Conservation (phyloP, 2,888 invertebrate genomes). For the Oligia strigilis region DNA sequence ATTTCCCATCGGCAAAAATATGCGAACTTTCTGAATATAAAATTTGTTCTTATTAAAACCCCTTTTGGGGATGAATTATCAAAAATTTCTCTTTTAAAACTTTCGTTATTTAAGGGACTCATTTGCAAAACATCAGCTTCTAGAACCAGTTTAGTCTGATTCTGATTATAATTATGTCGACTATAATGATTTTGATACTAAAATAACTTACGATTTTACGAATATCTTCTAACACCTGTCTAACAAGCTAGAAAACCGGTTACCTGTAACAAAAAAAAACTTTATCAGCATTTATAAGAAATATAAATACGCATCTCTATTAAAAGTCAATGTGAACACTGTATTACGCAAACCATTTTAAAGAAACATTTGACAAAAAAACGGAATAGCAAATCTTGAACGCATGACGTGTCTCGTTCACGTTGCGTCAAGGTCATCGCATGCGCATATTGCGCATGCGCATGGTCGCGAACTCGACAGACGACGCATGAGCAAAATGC, state of each 20-base stretch:
- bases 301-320: slow-evolving; percentile 36
- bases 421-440: slow-evolving; percentile 46
- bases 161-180: too few relatives aligned
- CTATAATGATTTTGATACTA: too few relatives aligned
- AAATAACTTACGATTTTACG: slow-evolving; percentile 21
- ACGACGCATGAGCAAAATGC: slow-evolving; percentile 31
- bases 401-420: slow-evolving; percentile 45
- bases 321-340: slow-evolving; percentile 22
- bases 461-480: slow-evolving; percentile 15
- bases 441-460: slow-evolving; percentile 38
- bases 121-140: too few relatives aligned
- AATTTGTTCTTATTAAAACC: neutral
- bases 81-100: neutral
- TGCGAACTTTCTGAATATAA: neutral
- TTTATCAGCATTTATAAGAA: slow-evolving; percentile 41
- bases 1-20: too few relatives aligned
- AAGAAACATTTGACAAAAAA: slow-evolving; percentile 31
- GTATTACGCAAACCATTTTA: slow-evolving; percentile 43
- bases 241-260: slow-evolving; percentile 41
- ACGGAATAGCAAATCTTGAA: slow-evolving; percentile 13
- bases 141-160: too few relatives aligned
- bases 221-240: slow-evolving; percentile 14
- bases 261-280: slow-evolving; percentile 57
- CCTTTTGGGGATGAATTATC: neutral
- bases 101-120: neutral